Conservation (phyloP, 2,113 vertebrate species). For the Laticauda laticaudata region DNA sequence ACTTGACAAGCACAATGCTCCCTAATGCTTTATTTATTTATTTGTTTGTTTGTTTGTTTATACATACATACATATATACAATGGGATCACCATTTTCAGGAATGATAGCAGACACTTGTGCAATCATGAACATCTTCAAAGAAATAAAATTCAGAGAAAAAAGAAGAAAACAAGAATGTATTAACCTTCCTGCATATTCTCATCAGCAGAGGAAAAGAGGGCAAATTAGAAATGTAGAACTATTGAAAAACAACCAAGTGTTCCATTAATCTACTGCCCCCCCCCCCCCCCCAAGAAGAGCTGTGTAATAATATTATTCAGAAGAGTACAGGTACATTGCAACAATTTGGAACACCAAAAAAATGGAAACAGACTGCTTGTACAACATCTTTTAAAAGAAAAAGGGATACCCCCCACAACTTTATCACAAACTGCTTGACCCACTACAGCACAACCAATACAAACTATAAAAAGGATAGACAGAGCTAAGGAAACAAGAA, state of each 20-base stretch:
- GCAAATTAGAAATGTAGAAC: background rate
- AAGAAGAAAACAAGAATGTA: background rate
- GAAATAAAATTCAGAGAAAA: background rate
- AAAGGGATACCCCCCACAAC: background rate
- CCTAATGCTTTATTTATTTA: background rate
- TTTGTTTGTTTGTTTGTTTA: background rate
- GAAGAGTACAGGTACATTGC: background rate
- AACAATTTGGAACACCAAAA: background rate
- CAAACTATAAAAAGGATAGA: too few relatives aligned
- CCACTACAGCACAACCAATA: background rate
- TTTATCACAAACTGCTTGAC: background rate
- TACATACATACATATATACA: too few relatives aligned
- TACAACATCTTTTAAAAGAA: background rate
- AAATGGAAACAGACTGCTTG: background rate
- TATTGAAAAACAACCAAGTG: background rate
- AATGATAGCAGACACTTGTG: background rate
- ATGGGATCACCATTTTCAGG: background rate
- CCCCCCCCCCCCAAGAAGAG: background rate
- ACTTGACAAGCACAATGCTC: background rate
- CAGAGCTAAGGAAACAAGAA: background rate
- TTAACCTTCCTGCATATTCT: background rate
- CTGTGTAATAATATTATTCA: background rate
- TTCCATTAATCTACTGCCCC: background rate
- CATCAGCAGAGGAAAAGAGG: background rate
- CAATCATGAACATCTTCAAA: background rate